Conservation (phyloP, 2,888 invertebrate species). For the Dioctria rufipes region DNA sequence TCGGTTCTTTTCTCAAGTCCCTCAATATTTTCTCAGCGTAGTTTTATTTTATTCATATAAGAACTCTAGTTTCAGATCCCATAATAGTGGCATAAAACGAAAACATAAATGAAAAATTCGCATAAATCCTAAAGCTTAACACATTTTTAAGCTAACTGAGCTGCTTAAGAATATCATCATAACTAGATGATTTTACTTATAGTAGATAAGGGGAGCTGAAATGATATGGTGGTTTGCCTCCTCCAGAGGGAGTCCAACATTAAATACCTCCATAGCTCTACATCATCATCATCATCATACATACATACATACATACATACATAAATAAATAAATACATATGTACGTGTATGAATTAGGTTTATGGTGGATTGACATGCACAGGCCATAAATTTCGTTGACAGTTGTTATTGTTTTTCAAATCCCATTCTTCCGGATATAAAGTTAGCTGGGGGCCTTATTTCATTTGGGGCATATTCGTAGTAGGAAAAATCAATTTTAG, state of each 20-base stretch:
- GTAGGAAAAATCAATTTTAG: constrained; percentile 47
- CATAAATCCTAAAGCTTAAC: constrained; percentile 33
- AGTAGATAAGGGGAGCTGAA: not conserved
- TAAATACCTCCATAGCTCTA: constrained; percentile 1
- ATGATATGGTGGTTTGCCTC: not conserved
- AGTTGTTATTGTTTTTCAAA: constrained; percentile 53
- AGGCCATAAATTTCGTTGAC: constrained; percentile 50
- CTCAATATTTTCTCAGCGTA: not conserved
- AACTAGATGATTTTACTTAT: constrained; percentile 35
- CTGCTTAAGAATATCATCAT: constrained; percentile 33
- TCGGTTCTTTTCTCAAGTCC: not conserved
- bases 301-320: not conserved
- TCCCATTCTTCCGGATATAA: constrained; percentile 39
- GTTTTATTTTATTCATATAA: not conserved
- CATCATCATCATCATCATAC: constrained; percentile 3
- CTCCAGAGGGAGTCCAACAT: not conserved
- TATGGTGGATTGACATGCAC: constrained; percentile 54
- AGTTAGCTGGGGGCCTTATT: constrained; percentile 21
- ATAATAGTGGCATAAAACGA: not conserved
- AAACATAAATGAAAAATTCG: constrained; percentile 23
- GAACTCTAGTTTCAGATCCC: too few species aligned
- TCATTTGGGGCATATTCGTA: constrained; percentile 15
- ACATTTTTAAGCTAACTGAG: constrained; percentile 35
- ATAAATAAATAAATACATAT: constrained; percentile 19
- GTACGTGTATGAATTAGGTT: constrained; percentile 50